phyloP scores from a whole-genome alignment of 2,888 invertebrate genomes.

The Lysandra coridon region DNA sequence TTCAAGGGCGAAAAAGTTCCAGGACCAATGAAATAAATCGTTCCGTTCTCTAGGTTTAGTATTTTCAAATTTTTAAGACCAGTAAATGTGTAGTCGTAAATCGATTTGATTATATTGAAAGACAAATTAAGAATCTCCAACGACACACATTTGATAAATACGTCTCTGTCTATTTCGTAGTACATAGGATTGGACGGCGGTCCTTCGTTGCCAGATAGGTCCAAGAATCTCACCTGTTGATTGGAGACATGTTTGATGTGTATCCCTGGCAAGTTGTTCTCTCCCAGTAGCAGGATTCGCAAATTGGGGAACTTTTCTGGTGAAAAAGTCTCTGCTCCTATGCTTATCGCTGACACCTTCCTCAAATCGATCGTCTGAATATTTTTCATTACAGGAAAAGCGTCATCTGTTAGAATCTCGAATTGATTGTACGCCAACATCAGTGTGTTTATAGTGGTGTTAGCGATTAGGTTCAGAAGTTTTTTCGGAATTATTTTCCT shows the following conservation, averaged over 20 bases:
- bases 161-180: constrained; percentile 73
- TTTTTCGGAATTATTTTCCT: constrained; percentile 70
- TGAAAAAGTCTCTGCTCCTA: constrained; percentile 72
- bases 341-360: constrained; percentile 68
- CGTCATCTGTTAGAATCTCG: constrained; percentile 70
- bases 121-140: constrained; percentile 75
- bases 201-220: constrained; percentile 76
- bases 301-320: constrained; percentile 73
- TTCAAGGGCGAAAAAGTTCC: constrained; percentile 69
- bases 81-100: constrained; percentile 73
- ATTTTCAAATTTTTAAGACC: constrained; percentile 72
- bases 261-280: constrained; percentile 77
- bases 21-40: constrained; percentile 71
- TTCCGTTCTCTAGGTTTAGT: constrained; percentile 76
- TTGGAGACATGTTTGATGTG: constrained; percentile 72
- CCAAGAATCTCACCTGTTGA: constrained; percentile 71
- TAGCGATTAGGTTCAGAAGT: constrained; percentile 73
- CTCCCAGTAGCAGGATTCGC: constrained; percentile 70
- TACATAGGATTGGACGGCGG: constrained; percentile 64
- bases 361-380: constrained; percentile 79
- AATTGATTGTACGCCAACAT: constrained; percentile 79
- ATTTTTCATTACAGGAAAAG: constrained; percentile 79
- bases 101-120: constrained; percentile 75
- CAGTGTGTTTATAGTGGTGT: constrained; percentile 71
- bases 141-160: constrained; percentile 71